Evolutionary conservation across 2,113 vertebrate species (phyloP).

Genomic region (Cinclus cinclus): DNA sequence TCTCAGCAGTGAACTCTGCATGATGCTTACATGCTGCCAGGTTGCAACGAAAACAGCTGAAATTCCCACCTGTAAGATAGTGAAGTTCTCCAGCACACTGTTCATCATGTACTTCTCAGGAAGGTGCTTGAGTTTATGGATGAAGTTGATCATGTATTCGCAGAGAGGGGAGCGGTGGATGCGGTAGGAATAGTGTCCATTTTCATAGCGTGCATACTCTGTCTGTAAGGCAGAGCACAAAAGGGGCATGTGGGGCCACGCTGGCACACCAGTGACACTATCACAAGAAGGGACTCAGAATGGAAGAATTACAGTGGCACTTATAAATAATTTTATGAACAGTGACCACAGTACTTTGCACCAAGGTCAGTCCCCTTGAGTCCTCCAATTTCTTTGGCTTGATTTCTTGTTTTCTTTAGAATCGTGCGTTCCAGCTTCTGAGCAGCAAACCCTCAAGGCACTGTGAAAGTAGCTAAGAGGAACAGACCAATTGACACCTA

Average conservation of each 20-base stretch:
- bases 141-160: slow-evolving; percentile 97
- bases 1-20: background rate
- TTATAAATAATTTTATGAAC: background rate
- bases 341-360: background rate
- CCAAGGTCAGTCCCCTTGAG: background rate
- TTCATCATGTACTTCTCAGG: slow-evolving; percentile 98
- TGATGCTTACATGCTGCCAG: background rate
- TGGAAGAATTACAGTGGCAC: background rate
- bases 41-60: background rate
- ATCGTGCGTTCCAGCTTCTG: background rate
- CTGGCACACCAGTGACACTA: background rate
- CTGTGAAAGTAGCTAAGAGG: background rate
- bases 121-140: slow-evolving; percentile 95
- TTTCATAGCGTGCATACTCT: slow-evolving; percentile 90
- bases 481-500: background rate
- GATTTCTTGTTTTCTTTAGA: background rate
- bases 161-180: slow-evolving; percentile 94
- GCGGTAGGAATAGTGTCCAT: slow-evolving; percentile 87
- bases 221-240: slow-evolving; percentile 75
- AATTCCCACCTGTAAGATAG: slow-evolving; percentile 87
- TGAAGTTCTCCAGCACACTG: slow-evolving; percentile 96
- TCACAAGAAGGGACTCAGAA: background rate
- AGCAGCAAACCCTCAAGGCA: background rate
- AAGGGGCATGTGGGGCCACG: background rate
- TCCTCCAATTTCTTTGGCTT: background rate